These are phyloP conservation scores for Volucella inanis DNA, from an alignment of 2,888 invertebrate genomes.

Conservation along the genomic window DNA sequence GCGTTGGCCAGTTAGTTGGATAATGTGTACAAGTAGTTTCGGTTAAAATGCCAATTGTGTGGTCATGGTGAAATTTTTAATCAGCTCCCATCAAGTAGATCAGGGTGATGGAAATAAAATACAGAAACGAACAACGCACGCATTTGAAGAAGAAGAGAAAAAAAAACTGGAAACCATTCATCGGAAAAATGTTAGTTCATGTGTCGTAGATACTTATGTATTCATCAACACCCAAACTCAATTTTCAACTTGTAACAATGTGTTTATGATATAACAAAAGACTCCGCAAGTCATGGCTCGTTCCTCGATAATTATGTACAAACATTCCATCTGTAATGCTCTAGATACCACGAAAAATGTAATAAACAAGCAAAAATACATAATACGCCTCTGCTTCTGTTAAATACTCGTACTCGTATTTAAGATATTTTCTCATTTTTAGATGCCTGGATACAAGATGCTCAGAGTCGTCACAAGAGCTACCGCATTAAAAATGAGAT, in stretches of 20 bases:
- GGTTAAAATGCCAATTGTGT: not conserved
- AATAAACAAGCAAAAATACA: constrained; percentile 40
- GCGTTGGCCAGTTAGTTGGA: too few species aligned
- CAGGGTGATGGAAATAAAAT: constrained; percentile 19
- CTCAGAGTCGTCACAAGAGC: constrained; percentile 31
- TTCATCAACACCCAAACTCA: constrained; percentile 58
- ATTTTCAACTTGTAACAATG: constrained; percentile 43
- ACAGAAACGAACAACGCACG: too few species aligned
- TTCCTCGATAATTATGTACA: constrained; percentile 44
- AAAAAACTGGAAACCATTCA: constrained; percentile 8
- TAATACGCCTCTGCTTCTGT: constrained; percentile 16
- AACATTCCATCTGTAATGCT: constrained; percentile 54
- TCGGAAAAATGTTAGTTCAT: constrained; percentile 2
- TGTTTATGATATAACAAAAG: constrained; percentile 44
- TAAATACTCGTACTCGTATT: too few species aligned
- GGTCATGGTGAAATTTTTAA: constrained; percentile 17
- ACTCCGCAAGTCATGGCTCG: constrained; percentile 25
- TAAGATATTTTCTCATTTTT: too few species aligned
- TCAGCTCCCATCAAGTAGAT: constrained; percentile 3
- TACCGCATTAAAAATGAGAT: not conserved
- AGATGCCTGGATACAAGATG: constrained; percentile 13
- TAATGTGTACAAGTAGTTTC: not conserved
- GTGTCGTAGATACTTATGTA: constrained; percentile 26
- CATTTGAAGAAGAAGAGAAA: not conserved
- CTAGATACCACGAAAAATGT: constrained; percentile 53